Conservation (phyloP, 2,888 invertebrate genomes). For the Tuta absoluta region DNA sequence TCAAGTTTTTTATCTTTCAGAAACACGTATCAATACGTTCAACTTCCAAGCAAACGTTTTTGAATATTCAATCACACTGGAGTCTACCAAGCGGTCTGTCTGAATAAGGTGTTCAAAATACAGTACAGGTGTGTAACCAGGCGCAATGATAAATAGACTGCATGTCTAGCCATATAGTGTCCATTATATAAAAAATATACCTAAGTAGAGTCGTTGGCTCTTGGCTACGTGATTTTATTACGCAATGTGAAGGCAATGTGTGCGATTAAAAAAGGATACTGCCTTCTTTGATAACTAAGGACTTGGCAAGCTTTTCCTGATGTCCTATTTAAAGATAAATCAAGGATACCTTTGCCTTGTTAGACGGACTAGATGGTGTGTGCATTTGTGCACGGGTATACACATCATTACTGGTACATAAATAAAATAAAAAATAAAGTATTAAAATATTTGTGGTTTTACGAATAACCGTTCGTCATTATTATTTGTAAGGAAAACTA, state of each 20-base stretch:
- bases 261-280: constrained; percentile 24
- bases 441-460: too few relatives aligned
- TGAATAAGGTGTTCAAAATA: constrained; percentile 11
- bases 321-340: constrained; percentile 32
- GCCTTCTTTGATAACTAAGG: constrained; percentile 21
- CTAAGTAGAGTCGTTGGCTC: constrained; percentile 25
- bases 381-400: too few relatives aligned
- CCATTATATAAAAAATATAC: constrained; percentile 30
- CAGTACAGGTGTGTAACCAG: not conserved
- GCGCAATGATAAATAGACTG: constrained; percentile 5
- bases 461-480: not conserved
- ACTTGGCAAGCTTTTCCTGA: constrained; percentile 30
- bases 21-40: constrained; percentile 2
- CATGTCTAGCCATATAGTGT: constrained; percentile 12
- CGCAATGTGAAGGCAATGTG: constrained; percentile 23
- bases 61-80: constrained; percentile 11
- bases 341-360: constrained; percentile 18
- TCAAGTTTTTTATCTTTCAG: not conserved
- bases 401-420: too few relatives aligned
- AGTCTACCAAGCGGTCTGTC: constrained; percentile 5
- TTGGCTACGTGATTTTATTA: constrained; percentile 24
- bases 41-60: constrained; percentile 3
- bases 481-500: not conserved
- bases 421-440: too few relatives aligned
- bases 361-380: too few relatives aligned